Evolutionary conservation across 2,888 invertebrate species (phyloP).

Genomic region (Nymphalis polychloros): DNA sequence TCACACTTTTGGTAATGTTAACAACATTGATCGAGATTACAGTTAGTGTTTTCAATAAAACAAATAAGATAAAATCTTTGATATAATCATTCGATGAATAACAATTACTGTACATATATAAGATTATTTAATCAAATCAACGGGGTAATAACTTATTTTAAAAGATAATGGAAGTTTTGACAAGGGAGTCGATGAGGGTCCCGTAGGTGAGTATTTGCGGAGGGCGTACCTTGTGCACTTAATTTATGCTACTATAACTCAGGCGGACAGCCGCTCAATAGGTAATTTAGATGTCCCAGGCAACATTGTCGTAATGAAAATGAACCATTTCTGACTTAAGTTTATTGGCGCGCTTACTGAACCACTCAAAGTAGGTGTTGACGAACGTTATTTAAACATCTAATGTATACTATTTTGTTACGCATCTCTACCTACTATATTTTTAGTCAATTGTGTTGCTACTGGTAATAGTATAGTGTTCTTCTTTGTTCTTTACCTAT

Average conservation of each 20-base stretch:
- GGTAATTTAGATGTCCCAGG: constrained; percentile 78
- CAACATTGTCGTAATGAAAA: constrained; percentile 80
- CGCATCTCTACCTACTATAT: not conserved
- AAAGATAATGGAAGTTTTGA: constrained; percentile 49
- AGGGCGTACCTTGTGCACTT: constrained; percentile 64
- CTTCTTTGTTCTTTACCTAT: too few relatives aligned
- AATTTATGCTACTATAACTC: constrained; percentile 80
- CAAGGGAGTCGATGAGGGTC: constrained; percentile 46
- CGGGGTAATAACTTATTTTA: constrained; percentile 51
- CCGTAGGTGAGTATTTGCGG: constrained; percentile 54
- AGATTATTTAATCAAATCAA: constrained; percentile 49
- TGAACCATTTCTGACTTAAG: constrained; percentile 48
- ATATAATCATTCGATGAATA: constrained; percentile 39
- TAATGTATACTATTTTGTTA: not conserved
- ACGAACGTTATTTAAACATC: not conserved
- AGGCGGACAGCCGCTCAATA: constrained; percentile 71
- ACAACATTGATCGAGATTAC: constrained; percentile 43
- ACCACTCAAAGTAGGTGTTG: constrained; percentile 13
- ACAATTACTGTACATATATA: constrained; percentile 24
- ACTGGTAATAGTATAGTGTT: too few relatives aligned
- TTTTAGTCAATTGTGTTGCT: not conserved
- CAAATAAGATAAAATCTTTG: constrained; percentile 17
- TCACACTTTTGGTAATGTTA: constrained; percentile 30
- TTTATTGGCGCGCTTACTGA: constrained; percentile 25
- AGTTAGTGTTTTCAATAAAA: constrained; percentile 59